phyloP scores from a whole-genome alignment of 2,888 invertebrate genomes.

The Himalopsyche tibetana region DNA sequence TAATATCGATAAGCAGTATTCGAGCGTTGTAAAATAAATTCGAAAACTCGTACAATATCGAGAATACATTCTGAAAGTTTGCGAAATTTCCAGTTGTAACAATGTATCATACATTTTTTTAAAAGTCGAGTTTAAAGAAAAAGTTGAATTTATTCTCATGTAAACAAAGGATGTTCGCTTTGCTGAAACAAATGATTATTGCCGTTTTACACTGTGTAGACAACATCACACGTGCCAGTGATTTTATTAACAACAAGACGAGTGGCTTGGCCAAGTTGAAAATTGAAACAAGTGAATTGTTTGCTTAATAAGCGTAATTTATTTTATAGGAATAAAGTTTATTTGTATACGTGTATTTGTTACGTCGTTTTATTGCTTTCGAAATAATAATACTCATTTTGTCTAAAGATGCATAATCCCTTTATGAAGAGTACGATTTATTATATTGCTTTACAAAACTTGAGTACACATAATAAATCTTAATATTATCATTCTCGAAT shows the following conservation, averaged over 20 bases:
- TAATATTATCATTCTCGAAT: too few relatives aligned
- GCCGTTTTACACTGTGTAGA: background rate
- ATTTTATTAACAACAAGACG: background rate
- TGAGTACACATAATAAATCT: too few relatives aligned
- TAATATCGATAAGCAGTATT: background rate
- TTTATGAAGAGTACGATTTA: too few relatives aligned
- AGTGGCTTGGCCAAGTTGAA: background rate
- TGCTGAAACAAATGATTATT: conserved; percentile 34
- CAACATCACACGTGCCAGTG: background rate
- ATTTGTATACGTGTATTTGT: too few relatives aligned
- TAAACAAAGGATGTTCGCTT: conserved; percentile 26
- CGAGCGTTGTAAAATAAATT: conserved; percentile 14
- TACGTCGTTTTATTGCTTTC: too few relatives aligned
- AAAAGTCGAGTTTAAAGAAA: conserved; percentile 10
- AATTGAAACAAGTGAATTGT: too few relatives aligned
- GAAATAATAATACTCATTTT: too few relatives aligned
- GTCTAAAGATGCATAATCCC: too few relatives aligned
- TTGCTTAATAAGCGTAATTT: too few relatives aligned
- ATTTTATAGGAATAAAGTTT: too few relatives aligned
- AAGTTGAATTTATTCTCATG: conserved; percentile 6
- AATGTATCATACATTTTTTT: conserved; percentile 11
- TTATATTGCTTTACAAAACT: too few relatives aligned
- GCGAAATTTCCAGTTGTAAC: background rate
- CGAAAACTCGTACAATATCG: background rate
- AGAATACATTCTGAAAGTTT: conserved; percentile 5